phyloP scores from a whole-genome alignment of 2,797 vertebrate species.

The Onychomys torridus region DNA sequence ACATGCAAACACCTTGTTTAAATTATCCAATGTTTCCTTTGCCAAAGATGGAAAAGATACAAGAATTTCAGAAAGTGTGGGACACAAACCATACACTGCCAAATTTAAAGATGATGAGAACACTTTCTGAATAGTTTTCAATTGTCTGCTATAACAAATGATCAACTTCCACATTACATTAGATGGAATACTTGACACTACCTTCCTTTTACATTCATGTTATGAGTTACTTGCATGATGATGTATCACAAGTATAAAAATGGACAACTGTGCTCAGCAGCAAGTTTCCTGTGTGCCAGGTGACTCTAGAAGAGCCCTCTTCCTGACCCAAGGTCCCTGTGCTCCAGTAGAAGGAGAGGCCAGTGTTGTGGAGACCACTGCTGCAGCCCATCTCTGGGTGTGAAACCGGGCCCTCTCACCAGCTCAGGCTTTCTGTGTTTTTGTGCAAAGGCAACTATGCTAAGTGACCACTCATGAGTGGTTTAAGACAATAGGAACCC shows the following conservation, averaged over 20 bases:
- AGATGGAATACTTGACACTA: slow-evolving; percentile 29
- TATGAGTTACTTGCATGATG: slow-evolving; percentile 61
- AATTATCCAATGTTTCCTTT: slow-evolving; percentile 17
- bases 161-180: slow-evolving; percentile 65
- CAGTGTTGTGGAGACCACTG: accelerated
- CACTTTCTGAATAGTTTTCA: slow-evolving; percentile 60
- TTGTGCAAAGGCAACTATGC: not conserved
- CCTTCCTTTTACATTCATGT: slow-evolving; percentile 24
- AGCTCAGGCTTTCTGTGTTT: not conserved
- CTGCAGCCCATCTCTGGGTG: too few species aligned
- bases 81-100: not conserved
- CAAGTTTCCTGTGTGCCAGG: not conserved
- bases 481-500: not conserved
- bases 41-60: slow-evolving; percentile 48
- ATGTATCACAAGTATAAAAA: slow-evolving; percentile 20
- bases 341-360: not conserved
- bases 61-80: slow-evolving; percentile 40
- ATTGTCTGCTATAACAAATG: slow-evolving; percentile 42
- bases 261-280: not conserved
- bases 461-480: not conserved
- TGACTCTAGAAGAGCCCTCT: not conserved
- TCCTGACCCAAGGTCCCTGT: not conserved
- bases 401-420: not conserved
- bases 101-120: slow-evolving; percentile 43
- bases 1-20: not conserved